Base-by-base conservation (phyloP, 1,140 invertebrate species). In the Anoplolepis gracilipes region DNA sequence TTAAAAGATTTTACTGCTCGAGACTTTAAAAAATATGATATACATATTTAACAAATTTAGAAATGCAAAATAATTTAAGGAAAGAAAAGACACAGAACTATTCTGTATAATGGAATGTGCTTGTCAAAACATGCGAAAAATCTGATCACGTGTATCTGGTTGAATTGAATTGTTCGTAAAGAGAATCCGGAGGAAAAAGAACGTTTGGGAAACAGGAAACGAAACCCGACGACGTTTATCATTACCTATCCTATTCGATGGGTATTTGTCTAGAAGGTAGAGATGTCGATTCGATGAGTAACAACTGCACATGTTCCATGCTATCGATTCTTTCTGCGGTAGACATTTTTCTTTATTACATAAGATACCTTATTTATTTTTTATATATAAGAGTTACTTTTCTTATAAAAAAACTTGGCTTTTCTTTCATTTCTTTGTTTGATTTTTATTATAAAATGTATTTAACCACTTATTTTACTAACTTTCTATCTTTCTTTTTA, bases 91-190 rank as follows among this genome's bases (percentile, higher is more conserved):
- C 0, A 3, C 13, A n/a, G 28, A 42, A 19, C 1, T 65, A 65
- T 49, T 39, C 3, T 25, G 53, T 39, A 39, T 77, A 7, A 22
- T 11, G 2, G 1, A 46, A 33, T 65, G 11, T 16, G 42, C 39
- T 64, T 65, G 28, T 53, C 16, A 22, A 16, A 25, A 53, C 61
- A 36, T 36, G 25, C 73, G 25, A 59, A 67, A 30, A 55, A 53
- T 67, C 62, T 65, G 42, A 67, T 79, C 30, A 67, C n/a, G 62
- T 25, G 36, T 62, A 42, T 77, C 55, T 42, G 33, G 10, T 33
- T 8, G 42, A 78, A 78, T 78, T 67, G 62, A 79, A 79, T 79
- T 79, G 75, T 69, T 79, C 8, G 42, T n/a, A 79, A 53, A 36
- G 28, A 67, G 36, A 0, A 36, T 7, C 3, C 4, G 39, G n/a